phyloP scores from a whole-genome alignment of 2,113 vertebrate genomes.

The Chaetops frenatus region DNA sequence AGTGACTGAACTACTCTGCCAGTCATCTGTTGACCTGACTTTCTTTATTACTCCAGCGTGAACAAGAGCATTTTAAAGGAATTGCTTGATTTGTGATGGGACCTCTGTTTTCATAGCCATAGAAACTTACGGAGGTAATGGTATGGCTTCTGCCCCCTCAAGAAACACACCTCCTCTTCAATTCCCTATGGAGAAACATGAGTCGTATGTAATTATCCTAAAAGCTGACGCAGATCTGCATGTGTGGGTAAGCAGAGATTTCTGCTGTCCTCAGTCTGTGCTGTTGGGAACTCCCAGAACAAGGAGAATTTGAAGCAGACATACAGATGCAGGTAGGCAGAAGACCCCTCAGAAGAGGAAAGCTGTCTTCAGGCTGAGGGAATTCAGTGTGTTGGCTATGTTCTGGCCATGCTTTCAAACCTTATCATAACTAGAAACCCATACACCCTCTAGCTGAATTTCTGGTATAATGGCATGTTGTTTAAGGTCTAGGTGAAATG shows the following conservation, averaged over 20 bases:
- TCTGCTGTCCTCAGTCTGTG: slow-evolving; percentile 11
- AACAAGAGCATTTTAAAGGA: neutral
- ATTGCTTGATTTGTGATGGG: neutral
- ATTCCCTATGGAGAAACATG: neutral
- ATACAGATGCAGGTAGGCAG: neutral
- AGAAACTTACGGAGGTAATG: neutral
- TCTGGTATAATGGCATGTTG: neutral
- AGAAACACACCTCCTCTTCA: slow-evolving; percentile 49
- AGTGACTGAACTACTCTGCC: neutral
- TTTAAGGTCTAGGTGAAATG: neutral
- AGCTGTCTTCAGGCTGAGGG: neutral
- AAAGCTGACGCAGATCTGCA: neutral
- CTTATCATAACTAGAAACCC: neutral
- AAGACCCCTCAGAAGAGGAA: neutral
- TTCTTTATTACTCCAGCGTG: neutral
- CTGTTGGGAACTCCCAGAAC: neutral
- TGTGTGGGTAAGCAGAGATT: slow-evolving; percentile 19
- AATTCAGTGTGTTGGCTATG: neutral
- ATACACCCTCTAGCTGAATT: neutral
- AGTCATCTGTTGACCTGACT: neutral
- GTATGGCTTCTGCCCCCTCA: neutral
- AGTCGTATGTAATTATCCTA: slow-evolving; percentile 4
- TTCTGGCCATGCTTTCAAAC: neutral
- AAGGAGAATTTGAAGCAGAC: neutral
- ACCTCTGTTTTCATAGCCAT: neutral